Percentiles rank a stretch among this genome's conserved stretches.
phyloP scores from a whole-genome alignment of 2,113 vertebrate species.

The Lota lota region DNA sequence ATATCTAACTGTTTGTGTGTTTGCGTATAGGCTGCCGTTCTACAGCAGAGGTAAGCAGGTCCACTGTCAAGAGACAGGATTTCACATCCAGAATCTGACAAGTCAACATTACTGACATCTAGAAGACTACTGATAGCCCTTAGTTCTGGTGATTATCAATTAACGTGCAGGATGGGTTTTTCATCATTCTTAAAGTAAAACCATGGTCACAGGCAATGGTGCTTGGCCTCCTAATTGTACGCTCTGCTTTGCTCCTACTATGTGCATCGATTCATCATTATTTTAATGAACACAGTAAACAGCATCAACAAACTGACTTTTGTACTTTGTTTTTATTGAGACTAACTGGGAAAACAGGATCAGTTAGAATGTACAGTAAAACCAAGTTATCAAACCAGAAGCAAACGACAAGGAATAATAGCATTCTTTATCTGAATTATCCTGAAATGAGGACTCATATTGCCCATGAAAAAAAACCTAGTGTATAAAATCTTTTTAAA shows the following conservation, averaged over 20 bases:
- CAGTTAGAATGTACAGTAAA: conserved; percentile 2
- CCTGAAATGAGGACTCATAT: neutral
- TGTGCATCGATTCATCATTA: no score
- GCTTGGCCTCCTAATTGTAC: no score
- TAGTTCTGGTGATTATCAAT: no score
- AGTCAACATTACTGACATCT: no score
- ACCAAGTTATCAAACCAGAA: neutral
- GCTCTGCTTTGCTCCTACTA: no score
- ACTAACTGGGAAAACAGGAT: conserved; percentile 6
- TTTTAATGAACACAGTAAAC: no score
- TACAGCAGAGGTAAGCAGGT: conserved; percentile 50
- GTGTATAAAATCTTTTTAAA: neutral
- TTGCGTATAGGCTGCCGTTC: conserved; percentile 71
- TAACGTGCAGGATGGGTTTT: no score
- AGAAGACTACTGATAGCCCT: no score
- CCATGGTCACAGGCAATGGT: no score
- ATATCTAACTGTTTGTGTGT: neutral
- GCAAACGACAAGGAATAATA: neutral
- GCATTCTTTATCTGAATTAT: neutral
- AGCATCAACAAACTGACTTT: no score
- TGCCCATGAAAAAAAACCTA: neutral
- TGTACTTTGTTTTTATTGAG: neutral
- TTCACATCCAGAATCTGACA: conserved; percentile 58
- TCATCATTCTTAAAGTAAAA: no score
- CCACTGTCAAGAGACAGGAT: conserved; percentile 42